Conservation (phyloP, 2,113 vertebrate species). For the Noturus placidus region DNA sequence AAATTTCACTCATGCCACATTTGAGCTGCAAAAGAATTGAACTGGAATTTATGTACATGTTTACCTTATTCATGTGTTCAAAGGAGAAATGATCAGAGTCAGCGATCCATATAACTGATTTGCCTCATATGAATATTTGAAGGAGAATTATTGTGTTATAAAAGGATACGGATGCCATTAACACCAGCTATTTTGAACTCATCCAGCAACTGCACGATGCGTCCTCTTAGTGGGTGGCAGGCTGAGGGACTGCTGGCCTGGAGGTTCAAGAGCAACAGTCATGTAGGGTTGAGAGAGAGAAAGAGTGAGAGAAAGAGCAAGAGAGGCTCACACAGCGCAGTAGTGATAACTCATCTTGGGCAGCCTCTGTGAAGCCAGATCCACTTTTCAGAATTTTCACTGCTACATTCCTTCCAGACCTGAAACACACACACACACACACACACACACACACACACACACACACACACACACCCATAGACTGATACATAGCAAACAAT, state of each 20-base stretch:
- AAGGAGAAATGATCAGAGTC: neutral
- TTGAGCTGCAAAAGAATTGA: neutral
- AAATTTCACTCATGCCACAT: neutral
- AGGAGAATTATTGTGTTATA: neutral
- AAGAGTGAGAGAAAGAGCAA: neutral
- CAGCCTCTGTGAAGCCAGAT: constrained; percentile 74
- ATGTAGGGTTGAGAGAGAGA: neutral
- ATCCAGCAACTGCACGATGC: constrained; percentile 75
- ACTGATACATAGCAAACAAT: neutral
- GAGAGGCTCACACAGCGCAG: constrained; percentile 74
- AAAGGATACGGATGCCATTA: constrained; percentile 84
- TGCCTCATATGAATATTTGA: neutral
- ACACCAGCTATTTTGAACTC: constrained; percentile 82
- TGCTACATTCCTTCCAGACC: constrained; percentile 69
- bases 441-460: neutral
- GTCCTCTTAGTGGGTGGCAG: constrained; percentile 70
- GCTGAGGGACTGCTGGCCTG: constrained; percentile 74
- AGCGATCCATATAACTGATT: neutral
- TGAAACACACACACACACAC: constrained; percentile 50
- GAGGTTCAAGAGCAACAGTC: constrained; percentile 24
- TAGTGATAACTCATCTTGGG: constrained; percentile 77
- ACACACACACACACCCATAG: neutral
- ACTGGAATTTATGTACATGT: neutral
- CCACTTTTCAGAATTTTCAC: constrained; percentile 84
- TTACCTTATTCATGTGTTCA: neutral